Conservation (phyloP, 2,113 vertebrate species). For the Ceyx margarethae region DNA sequence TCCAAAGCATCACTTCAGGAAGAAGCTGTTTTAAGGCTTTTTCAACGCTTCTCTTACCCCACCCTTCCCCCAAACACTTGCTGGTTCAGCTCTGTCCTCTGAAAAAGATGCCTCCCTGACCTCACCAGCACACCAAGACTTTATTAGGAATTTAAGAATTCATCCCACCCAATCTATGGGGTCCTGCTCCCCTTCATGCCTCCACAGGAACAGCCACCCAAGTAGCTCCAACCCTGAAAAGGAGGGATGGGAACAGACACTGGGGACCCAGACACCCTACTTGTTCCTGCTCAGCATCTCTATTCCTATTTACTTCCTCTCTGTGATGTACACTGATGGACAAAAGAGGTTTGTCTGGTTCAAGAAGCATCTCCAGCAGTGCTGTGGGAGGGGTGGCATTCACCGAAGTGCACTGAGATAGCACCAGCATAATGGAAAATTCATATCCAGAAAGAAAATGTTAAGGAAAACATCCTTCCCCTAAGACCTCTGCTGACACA, state of each 20-base stretch:
- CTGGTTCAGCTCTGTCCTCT: background rate
- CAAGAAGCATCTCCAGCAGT: background rate
- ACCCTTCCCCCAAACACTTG: accelerated
- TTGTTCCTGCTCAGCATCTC: background rate
- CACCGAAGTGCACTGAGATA: background rate
- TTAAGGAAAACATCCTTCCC: background rate
- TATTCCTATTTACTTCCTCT: background rate
- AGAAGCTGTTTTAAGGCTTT: background rate
- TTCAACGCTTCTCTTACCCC: background rate
- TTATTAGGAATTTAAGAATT: background rate
- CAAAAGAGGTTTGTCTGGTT: background rate
- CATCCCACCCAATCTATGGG: accelerated
- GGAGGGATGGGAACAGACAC: accelerated
- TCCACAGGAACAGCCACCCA: background rate
- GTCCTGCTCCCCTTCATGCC: accelerated
- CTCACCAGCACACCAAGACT: background rate
- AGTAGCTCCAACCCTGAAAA: background rate
- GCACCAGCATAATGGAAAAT: background rate
- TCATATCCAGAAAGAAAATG: background rate
- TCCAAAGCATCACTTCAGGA: background rate
- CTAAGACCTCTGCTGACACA: background rate
- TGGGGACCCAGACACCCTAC: accelerated
- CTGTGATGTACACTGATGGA: background rate
- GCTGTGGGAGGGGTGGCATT: background rate
- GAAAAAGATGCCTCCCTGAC: background rate